phyloP scores from a whole-genome alignment of 2,888 invertebrate genomes.

The Mesoligia furuncula region DNA sequence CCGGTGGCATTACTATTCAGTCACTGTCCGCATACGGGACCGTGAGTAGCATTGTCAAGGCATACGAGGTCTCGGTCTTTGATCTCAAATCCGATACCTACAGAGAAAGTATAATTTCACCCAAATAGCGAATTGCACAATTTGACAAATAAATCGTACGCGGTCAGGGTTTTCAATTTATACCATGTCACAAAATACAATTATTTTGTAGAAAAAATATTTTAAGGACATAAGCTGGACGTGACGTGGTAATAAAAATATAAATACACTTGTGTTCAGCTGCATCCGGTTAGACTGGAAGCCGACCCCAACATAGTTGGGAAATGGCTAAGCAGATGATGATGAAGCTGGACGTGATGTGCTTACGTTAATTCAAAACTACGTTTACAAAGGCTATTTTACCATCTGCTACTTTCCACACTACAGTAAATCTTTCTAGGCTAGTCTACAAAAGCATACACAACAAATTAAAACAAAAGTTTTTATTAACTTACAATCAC shows the following conservation, averaged over 20 bases:
- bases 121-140: constrained; percentile 71
- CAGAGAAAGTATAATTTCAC: constrained; percentile 86
- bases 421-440: background rate
- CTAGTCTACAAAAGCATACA: constrained; percentile 37
- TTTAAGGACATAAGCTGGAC: background rate
- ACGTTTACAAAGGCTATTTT: background rate
- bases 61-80: constrained; percentile 73
- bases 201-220: background rate
- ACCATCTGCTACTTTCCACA: constrained; percentile 3
- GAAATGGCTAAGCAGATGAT: too few species aligned
- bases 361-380: background rate
- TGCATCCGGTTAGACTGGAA: too few species aligned
- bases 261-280: too few species aligned
- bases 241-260: too few species aligned
- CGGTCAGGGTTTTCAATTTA: constrained; percentile 34
- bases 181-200: constrained; percentile 19
- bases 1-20: constrained; percentile 81
- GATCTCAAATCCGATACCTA: constrained; percentile 79
- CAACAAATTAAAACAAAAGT: constrained; percentile 41
- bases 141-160: constrained; percentile 58
- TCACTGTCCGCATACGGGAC: constrained; percentile 70
- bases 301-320: too few species aligned
- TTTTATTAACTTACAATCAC: constrained; percentile 62
- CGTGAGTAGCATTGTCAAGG: constrained; percentile 78
- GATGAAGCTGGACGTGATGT: too few species aligned